Evolutionary conservation across 2,888 invertebrate species (phyloP), one percentile per base, ranked within the genome.

Genomic region (Catonia carolina): DNA sequence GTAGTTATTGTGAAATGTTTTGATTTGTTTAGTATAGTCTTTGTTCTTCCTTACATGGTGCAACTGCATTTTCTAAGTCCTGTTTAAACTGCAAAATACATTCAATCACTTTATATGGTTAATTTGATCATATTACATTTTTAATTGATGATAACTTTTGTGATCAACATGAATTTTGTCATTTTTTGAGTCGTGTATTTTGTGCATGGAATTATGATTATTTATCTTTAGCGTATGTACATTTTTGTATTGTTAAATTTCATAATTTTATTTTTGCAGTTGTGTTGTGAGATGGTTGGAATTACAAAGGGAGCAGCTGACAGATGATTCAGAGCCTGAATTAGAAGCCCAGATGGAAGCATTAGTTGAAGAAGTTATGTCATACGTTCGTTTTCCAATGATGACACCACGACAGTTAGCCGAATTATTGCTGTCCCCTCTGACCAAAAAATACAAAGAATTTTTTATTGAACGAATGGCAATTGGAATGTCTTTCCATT

Each of bases 341-440:
- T 72, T 79, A 48, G 79, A 81, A 58, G 68, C 73, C 3, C 81
- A 83, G 60, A 80, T 86, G 74, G 81, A 83, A 59, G 77, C 81
- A 3, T 74, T 91, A 0, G 84, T 91, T 0, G 78, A 83, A 47
- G 81, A 83, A 42, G 83, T 90, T 0, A 86, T 92, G 77, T 77
- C 84, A 0, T 84, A 85, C 61, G 82, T 92, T 56, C 77, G 89
- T 64, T 97, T 96, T 73, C 91, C 95, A 1, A 94, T 95, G 92
- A 95, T 97, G 92, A 84, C 89, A 15, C 89, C 92, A 0, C 78
- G 86, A 53, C 91, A 97, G 71, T 71, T 97, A 62, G 87, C 90
- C 1, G 85, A 88, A 68, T 72, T 97, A 22, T 74, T 94, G 48
- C 74, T 90, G 12, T 85, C 84, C 22, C 86, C 89, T 0, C 74